Conservation (phyloP, 2,113 vertebrate genomes). For the Ginglymostoma cirratum region DNA sequence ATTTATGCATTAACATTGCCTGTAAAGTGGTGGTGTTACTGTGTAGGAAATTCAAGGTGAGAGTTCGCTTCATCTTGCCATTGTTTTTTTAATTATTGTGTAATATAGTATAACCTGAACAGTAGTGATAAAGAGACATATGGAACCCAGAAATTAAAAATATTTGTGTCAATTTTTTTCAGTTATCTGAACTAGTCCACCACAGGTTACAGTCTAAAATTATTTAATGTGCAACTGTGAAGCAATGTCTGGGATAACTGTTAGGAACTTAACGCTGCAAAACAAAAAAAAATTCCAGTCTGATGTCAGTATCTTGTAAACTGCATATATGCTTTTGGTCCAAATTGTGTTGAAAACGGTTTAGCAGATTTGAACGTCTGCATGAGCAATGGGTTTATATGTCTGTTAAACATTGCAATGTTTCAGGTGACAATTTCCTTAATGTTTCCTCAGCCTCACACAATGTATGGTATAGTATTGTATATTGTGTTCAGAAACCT, state of each 20-base stretch:
- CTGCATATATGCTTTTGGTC: constrained; percentile 75
- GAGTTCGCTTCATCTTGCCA: constrained; percentile 74
- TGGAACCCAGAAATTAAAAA: constrained; percentile 47
- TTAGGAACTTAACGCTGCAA: constrained; percentile 71
- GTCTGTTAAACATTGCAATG: constrained; percentile 76
- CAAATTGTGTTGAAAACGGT: constrained; percentile 69
- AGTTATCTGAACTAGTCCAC: constrained; percentile 16
- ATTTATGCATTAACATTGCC: constrained; percentile 98
- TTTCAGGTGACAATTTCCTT: constrained; percentile 77
- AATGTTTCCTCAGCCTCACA: constrained; percentile 83
- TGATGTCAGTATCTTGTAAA: constrained; percentile 75
- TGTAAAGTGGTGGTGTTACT: constrained; percentile 78
- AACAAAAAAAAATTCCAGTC: constrained; percentile 31
- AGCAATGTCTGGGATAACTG: constrained; percentile 77
- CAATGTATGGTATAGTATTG: constrained; percentile 94
- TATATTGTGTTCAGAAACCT: constrained; percentile 94
- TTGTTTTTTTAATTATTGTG: constrained; percentile 63
- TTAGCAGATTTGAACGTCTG: constrained; percentile 77
- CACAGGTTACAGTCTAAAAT: constrained; percentile 5
- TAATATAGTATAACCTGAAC: constrained; percentile 57
- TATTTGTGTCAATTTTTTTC: constrained; percentile 9
- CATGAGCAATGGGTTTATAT: constrained; percentile 79
- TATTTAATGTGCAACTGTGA: constrained; percentile 86
- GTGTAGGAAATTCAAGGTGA: constrained; percentile 84
- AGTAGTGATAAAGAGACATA: constrained; percentile 62